Evolutionary conservation across 2,113 vertebrate genomes (phyloP).

Genomic region (Nothobranchius furzeri): DNA sequence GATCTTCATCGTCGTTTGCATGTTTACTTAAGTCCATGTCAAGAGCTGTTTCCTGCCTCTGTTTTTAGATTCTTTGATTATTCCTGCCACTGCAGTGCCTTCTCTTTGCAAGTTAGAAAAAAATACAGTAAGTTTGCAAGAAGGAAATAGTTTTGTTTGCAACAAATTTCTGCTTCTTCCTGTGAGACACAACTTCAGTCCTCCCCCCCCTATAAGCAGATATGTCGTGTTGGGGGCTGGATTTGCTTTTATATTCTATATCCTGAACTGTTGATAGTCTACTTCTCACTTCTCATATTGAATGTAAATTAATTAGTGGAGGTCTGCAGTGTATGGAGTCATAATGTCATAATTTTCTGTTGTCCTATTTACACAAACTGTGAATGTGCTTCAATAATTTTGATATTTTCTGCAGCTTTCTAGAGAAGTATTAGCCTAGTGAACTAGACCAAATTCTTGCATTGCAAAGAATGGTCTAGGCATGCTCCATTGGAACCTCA

Average conservation of each 20-base stretch:
- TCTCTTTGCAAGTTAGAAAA: neutral
- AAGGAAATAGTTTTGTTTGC: neutral
- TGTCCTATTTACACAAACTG: too few species aligned
- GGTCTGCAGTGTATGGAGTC: too few species aligned
- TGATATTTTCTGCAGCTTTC: too few species aligned
- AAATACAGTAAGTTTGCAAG: neutral
- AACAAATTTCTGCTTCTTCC: neutral
- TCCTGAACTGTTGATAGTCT: too few species aligned
- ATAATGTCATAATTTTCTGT: too few species aligned
- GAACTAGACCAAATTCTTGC: too few species aligned
- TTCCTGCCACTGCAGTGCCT: neutral
- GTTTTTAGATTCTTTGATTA: slow-evolving; percentile 2
- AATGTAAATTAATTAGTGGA: too few species aligned
- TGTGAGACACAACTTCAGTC: neutral
- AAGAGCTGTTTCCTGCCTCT: neutral
- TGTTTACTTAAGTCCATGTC: neutral
- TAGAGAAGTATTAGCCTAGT: too few species aligned
- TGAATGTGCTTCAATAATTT: too few species aligned
- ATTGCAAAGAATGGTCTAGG: too few species aligned
- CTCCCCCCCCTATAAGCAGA: neutral
- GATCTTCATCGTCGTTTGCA: neutral
- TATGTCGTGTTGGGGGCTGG: neutral
- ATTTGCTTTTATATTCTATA: neutral
- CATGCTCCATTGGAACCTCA: too few species aligned
- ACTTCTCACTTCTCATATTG: too few species aligned